phyloP scores from a whole-genome alignment of 2,113 vertebrate genomes.

The Hippoglossus stenolepis region DNA sequence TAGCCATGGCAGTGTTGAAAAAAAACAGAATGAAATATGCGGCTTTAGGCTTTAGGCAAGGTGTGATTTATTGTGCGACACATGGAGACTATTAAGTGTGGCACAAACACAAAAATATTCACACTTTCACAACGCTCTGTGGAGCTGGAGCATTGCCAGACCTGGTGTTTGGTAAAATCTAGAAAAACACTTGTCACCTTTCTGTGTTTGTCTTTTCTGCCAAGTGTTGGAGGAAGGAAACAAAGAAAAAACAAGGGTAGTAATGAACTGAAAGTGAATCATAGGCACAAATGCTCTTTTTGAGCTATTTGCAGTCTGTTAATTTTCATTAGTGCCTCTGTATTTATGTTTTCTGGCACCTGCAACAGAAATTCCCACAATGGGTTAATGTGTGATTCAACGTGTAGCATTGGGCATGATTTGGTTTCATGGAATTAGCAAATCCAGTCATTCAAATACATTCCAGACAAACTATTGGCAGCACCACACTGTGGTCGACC shows the following conservation, averaged over 20 bases:
- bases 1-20: constrained; percentile 40
- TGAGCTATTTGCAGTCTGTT: background rate
- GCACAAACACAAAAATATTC: constrained; percentile 51
- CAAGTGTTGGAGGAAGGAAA: constrained; percentile 4
- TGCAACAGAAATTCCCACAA: background rate
- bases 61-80: constrained; percentile 56
- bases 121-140: constrained; percentile 53
- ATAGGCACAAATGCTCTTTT: background rate
- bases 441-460: constrained; percentile 33
- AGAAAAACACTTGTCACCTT: constrained; percentile 59
- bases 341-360: constrained; percentile 2
- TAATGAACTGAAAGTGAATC: background rate
- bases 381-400: background rate
- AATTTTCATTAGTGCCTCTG: constrained; percentile 3
- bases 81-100: constrained; percentile 61
- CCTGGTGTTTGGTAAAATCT: constrained; percentile 36
- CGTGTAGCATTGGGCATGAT: background rate
- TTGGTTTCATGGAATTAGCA: constrained; percentile 11
- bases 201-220: constrained; percentile 21
- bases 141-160: constrained; percentile 34
- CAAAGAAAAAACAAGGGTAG: background rate
- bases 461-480: constrained; percentile 48
- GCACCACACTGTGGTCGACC: constrained; percentile 35
- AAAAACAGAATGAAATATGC: constrained; percentile 32
- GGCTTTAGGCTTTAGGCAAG: constrained; percentile 46